A percentile compares a stretch with the other conserved stretches of the same genome.
These are phyloP conservation scores for Rhinopomastus cyanomelas DNA, from an alignment of 2,113 vertebrate genomes.

Conservation along the genomic window DNA sequence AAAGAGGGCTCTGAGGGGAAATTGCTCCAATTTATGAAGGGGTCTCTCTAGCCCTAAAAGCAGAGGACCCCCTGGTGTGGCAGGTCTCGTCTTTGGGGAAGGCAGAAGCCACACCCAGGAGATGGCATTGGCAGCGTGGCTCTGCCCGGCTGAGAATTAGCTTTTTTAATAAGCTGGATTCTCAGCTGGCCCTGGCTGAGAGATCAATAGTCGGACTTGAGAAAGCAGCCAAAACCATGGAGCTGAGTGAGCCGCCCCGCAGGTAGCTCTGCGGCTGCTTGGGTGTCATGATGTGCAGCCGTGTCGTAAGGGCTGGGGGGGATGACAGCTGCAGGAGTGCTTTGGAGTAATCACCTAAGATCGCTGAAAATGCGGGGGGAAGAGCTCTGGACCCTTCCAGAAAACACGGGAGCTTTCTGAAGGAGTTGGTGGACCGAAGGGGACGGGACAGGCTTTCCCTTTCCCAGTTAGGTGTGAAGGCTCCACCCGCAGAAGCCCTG, in stretches of 20 bases:
- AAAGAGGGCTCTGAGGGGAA: background rate
- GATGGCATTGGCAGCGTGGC: rapidly evolving
- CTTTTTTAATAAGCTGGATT: slow-evolving; percentile 10
- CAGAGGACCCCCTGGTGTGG: rapidly evolving
- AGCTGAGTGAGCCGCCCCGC: background rate
- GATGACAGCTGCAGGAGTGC: background rate
- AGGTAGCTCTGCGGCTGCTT: background rate
- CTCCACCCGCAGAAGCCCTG: background rate
- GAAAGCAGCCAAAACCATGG: slow-evolving; percentile 21
- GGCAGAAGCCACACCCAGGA: background rate
- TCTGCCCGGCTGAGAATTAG: background rate
- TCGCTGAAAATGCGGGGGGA: background rate
- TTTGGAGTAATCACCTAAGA: background rate
- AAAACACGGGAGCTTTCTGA: too few relatives aligned
- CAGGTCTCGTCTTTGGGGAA: background rate
- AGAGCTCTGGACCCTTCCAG: background rate
- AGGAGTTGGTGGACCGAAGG: background rate
- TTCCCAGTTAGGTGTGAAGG: background rate
- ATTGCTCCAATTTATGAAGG: background rate
- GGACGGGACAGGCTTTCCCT: background rate
- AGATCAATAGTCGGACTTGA: slow-evolving; percentile 15
- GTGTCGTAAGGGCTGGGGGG: background rate
- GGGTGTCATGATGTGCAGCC: background rate
- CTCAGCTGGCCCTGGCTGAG: background rate
- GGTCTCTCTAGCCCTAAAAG: background rate